These are phyloP conservation scores for Macrotrachela quadricornifera DNA, from an alignment of 1,140 invertebrate genomes.

Conservation along the genomic window DNA sequence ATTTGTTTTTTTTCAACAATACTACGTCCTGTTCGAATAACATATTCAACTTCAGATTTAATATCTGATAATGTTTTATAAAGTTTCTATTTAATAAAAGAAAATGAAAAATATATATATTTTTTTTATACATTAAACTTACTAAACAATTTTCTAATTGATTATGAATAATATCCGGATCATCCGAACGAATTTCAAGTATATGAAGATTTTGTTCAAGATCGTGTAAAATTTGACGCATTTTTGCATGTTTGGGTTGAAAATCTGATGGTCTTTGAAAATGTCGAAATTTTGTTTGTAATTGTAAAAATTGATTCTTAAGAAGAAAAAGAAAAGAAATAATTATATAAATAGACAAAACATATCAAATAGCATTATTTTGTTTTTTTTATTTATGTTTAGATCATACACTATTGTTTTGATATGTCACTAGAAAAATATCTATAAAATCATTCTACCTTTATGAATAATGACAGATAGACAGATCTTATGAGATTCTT, in stretches of 20 bases:
- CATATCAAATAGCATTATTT: too few relatives aligned
- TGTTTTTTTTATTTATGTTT: too few relatives aligned
- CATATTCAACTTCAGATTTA: constrained; percentile 61
- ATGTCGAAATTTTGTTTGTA: constrained; percentile 41
- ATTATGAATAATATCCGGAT: constrained; percentile 51
- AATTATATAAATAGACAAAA: too few relatives aligned
- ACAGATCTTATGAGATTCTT: too few relatives aligned
- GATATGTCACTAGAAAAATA: too few relatives aligned
- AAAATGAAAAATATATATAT: too few relatives aligned
- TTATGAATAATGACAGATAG: too few relatives aligned
- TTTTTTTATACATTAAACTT: too few relatives aligned
- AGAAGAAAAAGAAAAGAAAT: not conserved
- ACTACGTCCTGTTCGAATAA: constrained; percentile 60
- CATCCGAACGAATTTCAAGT: constrained; percentile 49
- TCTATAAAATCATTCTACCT: too few relatives aligned
- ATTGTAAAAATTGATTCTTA: constrained; percentile 21
- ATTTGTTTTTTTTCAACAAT: constrained; percentile 50
- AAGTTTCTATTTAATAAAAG: constrained; percentile 38
- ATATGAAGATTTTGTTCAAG: constrained; percentile 52
- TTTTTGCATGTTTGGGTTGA: constrained; percentile 44
- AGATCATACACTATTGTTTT: too few relatives aligned
- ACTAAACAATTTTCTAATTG: constrained; percentile 56
- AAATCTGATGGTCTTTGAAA: constrained; percentile 41
- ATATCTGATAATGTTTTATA: constrained; percentile 64
- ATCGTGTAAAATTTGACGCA: constrained; percentile 43